phyloP scores from a whole-genome alignment of 2,888 invertebrate species.

The Agrochola circellaris region DNA sequence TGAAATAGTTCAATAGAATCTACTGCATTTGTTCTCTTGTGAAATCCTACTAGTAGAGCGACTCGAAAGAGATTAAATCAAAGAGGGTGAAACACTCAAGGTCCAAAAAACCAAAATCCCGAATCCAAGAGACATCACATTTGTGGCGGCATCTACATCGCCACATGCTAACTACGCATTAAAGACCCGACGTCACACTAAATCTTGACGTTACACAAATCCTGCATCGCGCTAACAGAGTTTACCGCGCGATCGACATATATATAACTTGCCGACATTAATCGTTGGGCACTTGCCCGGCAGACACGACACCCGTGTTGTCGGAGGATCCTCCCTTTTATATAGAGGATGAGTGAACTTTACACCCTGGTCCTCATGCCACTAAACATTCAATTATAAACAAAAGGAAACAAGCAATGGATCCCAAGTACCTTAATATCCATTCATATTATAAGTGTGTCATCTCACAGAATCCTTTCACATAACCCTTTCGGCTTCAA shows the following conservation, averaged over 20 bases:
- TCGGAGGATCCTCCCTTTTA: too few species aligned
- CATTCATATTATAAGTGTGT: conserved; percentile 43
- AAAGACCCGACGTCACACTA: too few species aligned
- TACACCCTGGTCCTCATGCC: too few species aligned
- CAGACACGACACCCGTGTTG: too few species aligned
- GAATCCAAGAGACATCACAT: background rate
- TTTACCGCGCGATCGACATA: too few species aligned
- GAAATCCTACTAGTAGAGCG: background rate
- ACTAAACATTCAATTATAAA: conserved; percentile 5
- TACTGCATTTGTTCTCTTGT: background rate
- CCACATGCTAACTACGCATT: too few species aligned
- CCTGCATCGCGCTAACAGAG: too few species aligned
- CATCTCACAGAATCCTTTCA: conserved; percentile 54
- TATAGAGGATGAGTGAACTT: too few species aligned
- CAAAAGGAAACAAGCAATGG: background rate
- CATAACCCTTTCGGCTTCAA: conserved; percentile 53
- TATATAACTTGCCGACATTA: too few species aligned
- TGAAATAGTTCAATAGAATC: conserved; percentile 12
- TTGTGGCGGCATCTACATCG: too few species aligned
- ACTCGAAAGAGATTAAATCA: background rate
- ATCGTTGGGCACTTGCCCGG: too few species aligned
- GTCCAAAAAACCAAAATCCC: background rate
- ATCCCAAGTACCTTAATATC: conserved; percentile 22
- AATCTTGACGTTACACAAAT: too few species aligned
- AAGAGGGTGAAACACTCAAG: background rate